These are phyloP conservation scores for Gymnocephalus cernua DNA, from an alignment of 2,113 vertebrate species.

Conservation along the genomic window DNA sequence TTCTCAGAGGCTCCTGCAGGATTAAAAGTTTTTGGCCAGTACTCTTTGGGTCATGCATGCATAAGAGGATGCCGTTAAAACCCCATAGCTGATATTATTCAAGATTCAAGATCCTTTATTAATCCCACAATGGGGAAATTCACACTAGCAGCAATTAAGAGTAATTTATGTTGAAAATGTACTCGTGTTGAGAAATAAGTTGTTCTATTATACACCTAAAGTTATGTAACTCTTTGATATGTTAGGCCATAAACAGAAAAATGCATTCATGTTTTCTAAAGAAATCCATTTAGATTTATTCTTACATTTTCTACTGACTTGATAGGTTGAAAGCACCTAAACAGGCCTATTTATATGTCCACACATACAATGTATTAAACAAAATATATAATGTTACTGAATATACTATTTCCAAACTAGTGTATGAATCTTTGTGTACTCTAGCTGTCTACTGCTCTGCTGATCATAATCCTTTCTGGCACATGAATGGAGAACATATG, in stretches of 20 bases:
- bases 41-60: background rate
- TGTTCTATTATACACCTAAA: background rate
- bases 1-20: constrained; percentile 12
- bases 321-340: too few species aligned
- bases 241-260: background rate
- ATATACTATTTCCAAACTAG: background rate
- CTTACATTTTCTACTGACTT: background rate
- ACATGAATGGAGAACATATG: background rate
- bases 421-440: background rate
- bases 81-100: background rate
- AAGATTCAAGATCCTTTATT: too few species aligned
- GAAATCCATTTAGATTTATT: background rate
- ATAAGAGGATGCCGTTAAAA: background rate
- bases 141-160: background rate
- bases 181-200: background rate
- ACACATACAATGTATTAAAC: background rate
- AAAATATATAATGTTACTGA: background rate
- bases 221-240: background rate
- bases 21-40: constrained; percentile 31
- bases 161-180: background rate
- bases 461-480: background rate
- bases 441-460: background rate
- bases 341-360: background rate
- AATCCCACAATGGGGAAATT: too few species aligned
- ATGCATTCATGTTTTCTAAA: background rate